Evolutionary conservation across 2,888 invertebrate genomes (phyloP).

Genomic region (Hirtodrosophila cameraria): DNA sequence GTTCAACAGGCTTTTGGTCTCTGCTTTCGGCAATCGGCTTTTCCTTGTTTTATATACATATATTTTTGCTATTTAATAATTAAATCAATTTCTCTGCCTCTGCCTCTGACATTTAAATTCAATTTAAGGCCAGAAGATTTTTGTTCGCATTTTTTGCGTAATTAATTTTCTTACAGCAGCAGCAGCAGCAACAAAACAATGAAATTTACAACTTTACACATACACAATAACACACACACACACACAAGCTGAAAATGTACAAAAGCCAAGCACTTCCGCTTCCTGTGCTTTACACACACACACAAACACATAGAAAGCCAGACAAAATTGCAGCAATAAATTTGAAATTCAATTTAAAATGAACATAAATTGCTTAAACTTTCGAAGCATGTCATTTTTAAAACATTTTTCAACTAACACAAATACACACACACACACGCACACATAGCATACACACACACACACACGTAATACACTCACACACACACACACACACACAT

Average conservation of each 20-base stretch:
- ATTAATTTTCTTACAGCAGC: slow-evolving; percentile 68
- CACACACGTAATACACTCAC: slow-evolving; percentile 20
- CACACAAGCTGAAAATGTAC: slow-evolving; percentile 31
- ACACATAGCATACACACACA: too few relatives aligned
- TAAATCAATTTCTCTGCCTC: slow-evolving; percentile 38
- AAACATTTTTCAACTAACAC: slow-evolving; percentile 82
- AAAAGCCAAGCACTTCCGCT: slow-evolving; percentile 74
- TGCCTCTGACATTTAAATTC: slow-evolving; percentile 42
- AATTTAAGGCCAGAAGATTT: slow-evolving; percentile 41
- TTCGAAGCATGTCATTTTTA: slow-evolving; percentile 84
- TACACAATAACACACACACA: slow-evolving; percentile 36
- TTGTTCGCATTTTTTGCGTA: slow-evolving; percentile 51
- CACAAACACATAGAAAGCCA: slow-evolving; percentile 28
- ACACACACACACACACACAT: slow-evolving; percentile 16
- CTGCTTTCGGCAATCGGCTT: background rate
- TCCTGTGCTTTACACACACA: slow-evolving; percentile 48
- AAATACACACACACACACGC: slow-evolving; percentile 30
- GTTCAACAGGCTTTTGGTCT: slow-evolving; percentile 20
- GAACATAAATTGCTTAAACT: slow-evolving; percentile 84
- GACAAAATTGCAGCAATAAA: slow-evolving; percentile 82
- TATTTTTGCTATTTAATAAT: slow-evolving; percentile 30
- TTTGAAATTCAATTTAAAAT: slow-evolving; percentile 84
- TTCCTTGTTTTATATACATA: background rate
- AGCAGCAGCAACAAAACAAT: slow-evolving; percentile 56
- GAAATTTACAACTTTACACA: slow-evolving; percentile 71